These are phyloP conservation scores for Phanerotoma sp. DNA, from an alignment of 2,888 invertebrate genomes.

Conservation along the genomic window DNA sequence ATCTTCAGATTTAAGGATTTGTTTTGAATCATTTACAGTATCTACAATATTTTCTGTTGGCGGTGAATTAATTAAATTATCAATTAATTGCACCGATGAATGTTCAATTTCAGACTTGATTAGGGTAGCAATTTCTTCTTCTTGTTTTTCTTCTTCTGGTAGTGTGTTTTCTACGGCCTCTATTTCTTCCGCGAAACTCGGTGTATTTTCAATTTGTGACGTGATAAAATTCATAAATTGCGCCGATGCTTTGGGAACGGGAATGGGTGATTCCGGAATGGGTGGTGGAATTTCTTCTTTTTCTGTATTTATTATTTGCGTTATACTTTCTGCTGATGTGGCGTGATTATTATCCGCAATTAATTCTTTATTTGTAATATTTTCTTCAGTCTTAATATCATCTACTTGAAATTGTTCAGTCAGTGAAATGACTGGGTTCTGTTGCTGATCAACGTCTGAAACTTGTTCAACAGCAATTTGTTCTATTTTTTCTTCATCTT, in stretches of 20 bases:
- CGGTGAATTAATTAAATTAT: too few species aligned
- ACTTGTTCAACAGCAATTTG: neutral
- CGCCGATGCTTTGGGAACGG: slow-evolving; percentile 36
- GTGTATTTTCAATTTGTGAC: slow-evolving; percentile 32
- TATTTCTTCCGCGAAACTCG: slow-evolving; percentile 35
- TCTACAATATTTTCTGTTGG: neutral
- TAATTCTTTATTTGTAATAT: slow-evolving; percentile 4
- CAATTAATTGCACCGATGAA: too few species aligned
- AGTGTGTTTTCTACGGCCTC: slow-evolving; percentile 8
- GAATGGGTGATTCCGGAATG: slow-evolving; percentile 36
- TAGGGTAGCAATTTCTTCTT: slow-evolving; percentile 5
- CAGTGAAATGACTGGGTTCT: neutral
- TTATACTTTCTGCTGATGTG: too few species aligned
- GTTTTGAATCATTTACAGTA: neutral
- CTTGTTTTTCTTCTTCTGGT: neutral
- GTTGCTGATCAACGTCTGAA: neutral
- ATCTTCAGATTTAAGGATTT: neutral
- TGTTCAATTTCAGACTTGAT: neutral
- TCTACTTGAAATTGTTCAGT: too few species aligned
- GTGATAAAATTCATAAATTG: slow-evolving; percentile 35
- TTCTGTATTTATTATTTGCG: slow-evolving; percentile 4
- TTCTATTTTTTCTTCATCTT: neutral
- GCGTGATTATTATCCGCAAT: slow-evolving; percentile 4
- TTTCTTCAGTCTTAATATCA: slow-evolving; percentile 20
- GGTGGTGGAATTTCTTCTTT: slow-evolving; percentile 43